Percentiles rank a stretch among this genome's conserved stretches.
Conservation (phyloP, 1,140 invertebrate genomes). For the Bombus terrestris region DNA sequence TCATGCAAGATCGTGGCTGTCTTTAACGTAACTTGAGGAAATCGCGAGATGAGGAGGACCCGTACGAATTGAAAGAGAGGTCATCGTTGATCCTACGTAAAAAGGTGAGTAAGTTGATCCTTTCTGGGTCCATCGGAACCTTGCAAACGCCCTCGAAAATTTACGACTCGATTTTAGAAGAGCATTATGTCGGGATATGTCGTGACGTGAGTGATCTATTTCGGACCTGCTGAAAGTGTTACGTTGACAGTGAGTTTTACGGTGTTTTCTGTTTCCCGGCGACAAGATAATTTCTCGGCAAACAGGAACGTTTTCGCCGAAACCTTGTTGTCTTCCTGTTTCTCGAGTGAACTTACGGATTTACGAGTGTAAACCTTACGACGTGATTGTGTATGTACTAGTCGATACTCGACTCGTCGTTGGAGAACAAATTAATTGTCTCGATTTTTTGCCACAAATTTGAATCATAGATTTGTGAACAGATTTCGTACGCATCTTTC, state of each 20-base stretch:
- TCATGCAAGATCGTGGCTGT: neutral
- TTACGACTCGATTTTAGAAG: neutral
- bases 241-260: neutral
- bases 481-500: neutral
- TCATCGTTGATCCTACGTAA: neutral
- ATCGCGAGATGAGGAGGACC: slow-evolving; percentile 41
- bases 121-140: too few species aligned
- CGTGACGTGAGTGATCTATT: slow-evolving; percentile 1
- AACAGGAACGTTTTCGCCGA: neutral
- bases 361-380: neutral
- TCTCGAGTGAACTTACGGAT: neutral
- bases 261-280: neutral
- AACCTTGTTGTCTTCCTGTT: neutral
- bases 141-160: too few species aligned
- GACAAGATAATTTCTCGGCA: neutral
- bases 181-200: neutral
- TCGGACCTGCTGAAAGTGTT: neutral
- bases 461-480: neutral
- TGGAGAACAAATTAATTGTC: neutral
- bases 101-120: slow-evolving; percentile 2
- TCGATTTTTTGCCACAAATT: neutral
- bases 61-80: neutral
- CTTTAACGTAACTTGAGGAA: neutral
- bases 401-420: neutral
- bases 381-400: neutral